Evolutionary conservation across 1,140 invertebrate genomes (phyloP).

Genomic region (Chironomus tepperi): DNA sequence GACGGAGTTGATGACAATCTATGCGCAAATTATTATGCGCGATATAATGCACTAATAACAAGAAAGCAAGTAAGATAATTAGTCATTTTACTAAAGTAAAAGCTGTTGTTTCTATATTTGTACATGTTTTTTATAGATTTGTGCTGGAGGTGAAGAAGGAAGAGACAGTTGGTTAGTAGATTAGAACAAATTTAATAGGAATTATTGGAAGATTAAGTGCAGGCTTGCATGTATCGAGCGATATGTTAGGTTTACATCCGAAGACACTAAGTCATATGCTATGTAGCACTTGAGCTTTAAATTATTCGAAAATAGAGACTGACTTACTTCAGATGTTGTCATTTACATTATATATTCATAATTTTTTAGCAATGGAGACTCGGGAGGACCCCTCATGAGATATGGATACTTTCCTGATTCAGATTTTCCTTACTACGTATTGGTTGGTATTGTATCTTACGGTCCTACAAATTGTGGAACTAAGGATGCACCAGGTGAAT

Average conservation of each 20-base stretch:
- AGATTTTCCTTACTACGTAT: slow-evolving; percentile 25
- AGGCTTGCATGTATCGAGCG: too few species aligned
- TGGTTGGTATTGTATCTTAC: slow-evolving; percentile 43
- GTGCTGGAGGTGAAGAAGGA: slow-evolving; percentile 23
- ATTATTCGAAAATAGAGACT: too few species aligned
- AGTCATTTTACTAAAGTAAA: too few species aligned
- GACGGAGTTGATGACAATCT: slow-evolving; percentile 31
- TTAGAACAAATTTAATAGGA: too few species aligned
- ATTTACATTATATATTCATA: too few species aligned
- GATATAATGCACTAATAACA: not conserved
- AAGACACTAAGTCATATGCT: too few species aligned
- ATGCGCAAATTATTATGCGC: not conserved
- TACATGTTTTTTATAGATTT: slow-evolving; percentile 22
- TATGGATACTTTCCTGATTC: not conserved
- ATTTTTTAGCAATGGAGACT: slow-evolving; percentile 26
- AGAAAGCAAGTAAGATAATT: not conserved
- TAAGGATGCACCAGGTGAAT: slow-evolving; percentile 37
- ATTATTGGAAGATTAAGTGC: too few species aligned
- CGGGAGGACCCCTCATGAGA: slow-evolving; percentile 48
- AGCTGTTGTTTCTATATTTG: too few species aligned
- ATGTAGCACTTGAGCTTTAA: too few species aligned
- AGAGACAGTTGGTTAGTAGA: not conserved
- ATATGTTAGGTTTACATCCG: too few species aligned
- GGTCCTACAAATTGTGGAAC: slow-evolving; percentile 43
- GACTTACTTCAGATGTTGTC: too few species aligned